Base-by-base conservation (phyloP, 2,113 vertebrate genomes). In the Myotis brandtii region DNA sequence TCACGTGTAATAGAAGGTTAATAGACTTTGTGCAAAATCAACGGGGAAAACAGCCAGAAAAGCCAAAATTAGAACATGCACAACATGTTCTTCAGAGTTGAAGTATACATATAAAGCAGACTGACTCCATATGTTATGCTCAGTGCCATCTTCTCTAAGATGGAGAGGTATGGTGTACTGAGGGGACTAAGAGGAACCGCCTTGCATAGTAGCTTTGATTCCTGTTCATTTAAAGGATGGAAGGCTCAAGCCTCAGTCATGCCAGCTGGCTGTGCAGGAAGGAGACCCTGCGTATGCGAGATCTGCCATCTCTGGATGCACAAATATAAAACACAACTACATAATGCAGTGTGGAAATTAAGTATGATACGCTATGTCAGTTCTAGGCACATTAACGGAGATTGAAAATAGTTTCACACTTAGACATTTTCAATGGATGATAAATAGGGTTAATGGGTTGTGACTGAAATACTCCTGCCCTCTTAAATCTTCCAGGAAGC, bases 371-470 rank as follows among this genome's bases (percentile, higher is more conserved):
- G 85, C 40, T 77, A 43, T 30, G 96, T 93, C 91, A 92, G 91
- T 96, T 96, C 73, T 96, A 86, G 81, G 92, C 91, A 86, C 86
- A 97, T 96, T 95, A 94, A 85, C 10, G 2, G 89, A 97, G 32
- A 94, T n/a, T 89, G 93, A 89, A 97, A 98, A 97, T 9, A 64
- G 67, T 52, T 97, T 98, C 97, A 72, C 40, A 87, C 64, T 96
- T 95, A 72, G 80, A 46, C 85, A 90, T 96, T 96, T 98, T 97
- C 94, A 88, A 5, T 73, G 86, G 83, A 73, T 96, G 93, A 97
- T 94, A 97, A 98, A 97, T 95, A 96, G 11, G 23, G 81, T 93
- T 97, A 98, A 97, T 96, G 89, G 94, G 81, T 94, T 96, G 90
- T 75, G 70, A 97, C 91, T 97, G 95, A 97, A 89, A 64, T 54